Conservation (phyloP, 2,113 vertebrate genomes). For the Actenoides lindsayi region DNA sequence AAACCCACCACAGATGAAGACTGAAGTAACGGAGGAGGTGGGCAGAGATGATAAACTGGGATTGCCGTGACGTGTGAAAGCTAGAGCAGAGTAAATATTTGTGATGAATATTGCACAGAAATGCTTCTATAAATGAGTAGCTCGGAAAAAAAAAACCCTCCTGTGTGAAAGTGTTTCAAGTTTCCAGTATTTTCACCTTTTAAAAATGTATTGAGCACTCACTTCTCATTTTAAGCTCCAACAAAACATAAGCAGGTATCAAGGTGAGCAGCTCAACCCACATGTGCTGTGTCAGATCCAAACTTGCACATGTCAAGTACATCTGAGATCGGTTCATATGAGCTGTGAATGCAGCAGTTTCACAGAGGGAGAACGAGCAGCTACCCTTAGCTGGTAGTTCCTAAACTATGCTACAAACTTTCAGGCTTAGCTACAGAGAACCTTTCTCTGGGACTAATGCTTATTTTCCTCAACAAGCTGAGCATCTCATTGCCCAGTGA, state of each 20-base stretch:
- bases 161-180: background rate
- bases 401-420: background rate
- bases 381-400: background rate
- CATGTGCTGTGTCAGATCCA: fast-evolving
- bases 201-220: background rate
- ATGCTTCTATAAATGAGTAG: background rate
- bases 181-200: background rate
- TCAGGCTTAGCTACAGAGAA: background rate
- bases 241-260: background rate
- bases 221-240: background rate
- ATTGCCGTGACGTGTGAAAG: background rate
- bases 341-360: background rate
- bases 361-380: background rate
- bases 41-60: background rate
- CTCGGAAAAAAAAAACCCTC: background rate
- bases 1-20: background rate
- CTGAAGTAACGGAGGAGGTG: background rate
- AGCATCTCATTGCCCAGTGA: background rate
- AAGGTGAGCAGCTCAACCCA: background rate
- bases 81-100: background rate
- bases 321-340: background rate
- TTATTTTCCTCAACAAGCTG: background rate
- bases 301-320: background rate
- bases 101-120: background rate
- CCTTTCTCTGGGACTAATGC: background rate